Percentiles rank a stretch among this genome's conserved stretches.
Conservation (phyloP, 2,797 vertebrate species). For the Pangasius krempfi region DNA sequence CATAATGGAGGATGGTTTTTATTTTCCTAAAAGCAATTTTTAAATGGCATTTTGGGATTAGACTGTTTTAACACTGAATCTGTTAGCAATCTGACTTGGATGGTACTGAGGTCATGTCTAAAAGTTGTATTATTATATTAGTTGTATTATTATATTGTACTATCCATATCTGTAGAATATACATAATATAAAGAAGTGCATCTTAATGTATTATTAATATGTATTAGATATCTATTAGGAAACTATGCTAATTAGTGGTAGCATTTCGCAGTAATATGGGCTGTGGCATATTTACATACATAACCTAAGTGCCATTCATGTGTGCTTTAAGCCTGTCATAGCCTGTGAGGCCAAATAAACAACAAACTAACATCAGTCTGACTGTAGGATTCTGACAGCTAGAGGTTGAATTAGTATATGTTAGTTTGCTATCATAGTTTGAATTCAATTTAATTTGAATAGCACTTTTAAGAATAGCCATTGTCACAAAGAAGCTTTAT, state of each 20-base stretch:
- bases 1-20: background rate
- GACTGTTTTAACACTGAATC: background rate
- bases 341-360: background rate
- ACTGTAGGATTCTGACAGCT: background rate
- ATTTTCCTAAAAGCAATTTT: background rate
- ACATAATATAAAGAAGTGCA: background rate
- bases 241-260: constrained; percentile 1
- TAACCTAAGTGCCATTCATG: background rate
- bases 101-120: background rate
- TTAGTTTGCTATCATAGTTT: background rate
- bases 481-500: background rate
- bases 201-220: background rate
- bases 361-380: background rate
- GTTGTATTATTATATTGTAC: background rate
- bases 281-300: background rate
- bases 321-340: background rate
- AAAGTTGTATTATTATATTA: background rate
- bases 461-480: background rate
- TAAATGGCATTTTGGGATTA: background rate
- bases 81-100: background rate
- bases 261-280: background rate
- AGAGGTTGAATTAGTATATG: background rate
- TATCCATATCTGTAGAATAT: constrained; percentile 1
- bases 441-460: background rate
- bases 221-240: background rate